A percentile compares a stretch with the other conserved stretches of the same genome.
These are phyloP conservation scores for Coenonympha arcania DNA, from an alignment of 2,888 invertebrate genomes.

Conservation along the genomic window DNA sequence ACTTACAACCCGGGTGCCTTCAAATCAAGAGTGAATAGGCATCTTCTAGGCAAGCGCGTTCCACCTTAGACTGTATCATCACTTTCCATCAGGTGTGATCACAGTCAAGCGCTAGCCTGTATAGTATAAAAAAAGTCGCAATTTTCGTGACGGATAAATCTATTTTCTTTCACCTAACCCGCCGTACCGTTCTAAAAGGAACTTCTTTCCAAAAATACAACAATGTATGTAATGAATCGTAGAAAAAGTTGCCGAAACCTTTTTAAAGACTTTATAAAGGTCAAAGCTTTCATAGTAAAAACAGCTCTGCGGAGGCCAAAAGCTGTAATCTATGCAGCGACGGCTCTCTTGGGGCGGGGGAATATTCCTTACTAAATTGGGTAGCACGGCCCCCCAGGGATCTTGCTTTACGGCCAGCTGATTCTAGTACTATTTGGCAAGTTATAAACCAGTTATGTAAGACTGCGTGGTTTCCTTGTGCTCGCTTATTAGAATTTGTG, in stretches of 20 bases:
- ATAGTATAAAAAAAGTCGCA: too few relatives aligned
- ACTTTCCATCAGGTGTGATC: too few relatives aligned
- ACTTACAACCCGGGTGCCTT: too few relatives aligned
- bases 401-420: slow-evolving; percentile 16
- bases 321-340: slow-evolving; percentile 28
- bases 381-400: slow-evolving; percentile 20
- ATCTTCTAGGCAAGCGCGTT: too few relatives aligned
- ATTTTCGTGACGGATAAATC: too few relatives aligned
- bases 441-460: slow-evolving; percentile 11
- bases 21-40: too few relatives aligned
- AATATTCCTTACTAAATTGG: slow-evolving; percentile 30
- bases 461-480: background rate
- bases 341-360: slow-evolving; percentile 21
- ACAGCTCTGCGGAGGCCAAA: slow-evolving; percentile 6
- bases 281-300: slow-evolving; percentile 10
- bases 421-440: slow-evolving; percentile 18
- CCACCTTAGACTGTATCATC: too few relatives aligned
- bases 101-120: too few relatives aligned
- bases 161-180: too few relatives aligned
- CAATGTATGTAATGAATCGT: background rate
- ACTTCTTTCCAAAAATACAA: background rate
- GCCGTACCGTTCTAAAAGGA: too few relatives aligned
- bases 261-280: slow-evolving; percentile 8
- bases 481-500: background rate
- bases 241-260: background rate